Base-by-base conservation (phyloP, 2,888 invertebrate genomes). In the Blastobasis lacticolella region DNA sequence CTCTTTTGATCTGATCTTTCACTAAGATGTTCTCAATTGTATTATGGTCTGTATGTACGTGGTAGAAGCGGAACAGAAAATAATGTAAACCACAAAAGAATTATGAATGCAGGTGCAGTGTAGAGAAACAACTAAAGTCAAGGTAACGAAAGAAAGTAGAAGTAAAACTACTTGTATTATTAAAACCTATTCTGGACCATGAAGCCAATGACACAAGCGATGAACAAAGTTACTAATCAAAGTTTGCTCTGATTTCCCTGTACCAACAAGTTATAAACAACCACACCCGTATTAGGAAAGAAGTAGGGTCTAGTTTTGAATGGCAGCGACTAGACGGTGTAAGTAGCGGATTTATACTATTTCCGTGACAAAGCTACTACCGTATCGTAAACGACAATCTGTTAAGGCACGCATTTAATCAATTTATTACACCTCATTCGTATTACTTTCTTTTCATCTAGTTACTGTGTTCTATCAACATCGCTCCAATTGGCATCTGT, bases 361-460 rank as follows among this genome's bases (percentile, higher is more conserved):
- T 75, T 74, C 73, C 72, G 70, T 57, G 51, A 46, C 56, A 58
- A 54, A 44, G 59, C 61, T 57, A 61, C 73, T 78, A 75, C 73
- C 69, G 74, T 68, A 73, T 71, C 64, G 64, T 67, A 59, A 62
- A 57, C 55, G 70, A 56, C 60, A 60, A 76, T 73, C 69, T 69
- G 73, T 78, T 74, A 71, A 49, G n/a, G 43, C 46, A 51, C 46
- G 51, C 54, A 71, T 74, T 63, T 78, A 81, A 84, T 81, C 79
- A 69, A 78, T 79, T 74, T 55, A 70, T 63, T 61, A 64, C 66
- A 67, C 64, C 55, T 64, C 52, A 59, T 63, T 9, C 5, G 42
- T 1, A 42, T 69, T 49, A 71, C 69, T 71, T 73, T 71, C 73
- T 69, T 75, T 72, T 56, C 51, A 53, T 64, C 57, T 61, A 56